These are phyloP conservation scores for Phoebastria nigripes DNA, from an alignment of 2,797 vertebrate species.

Conservation along the genomic window DNA sequence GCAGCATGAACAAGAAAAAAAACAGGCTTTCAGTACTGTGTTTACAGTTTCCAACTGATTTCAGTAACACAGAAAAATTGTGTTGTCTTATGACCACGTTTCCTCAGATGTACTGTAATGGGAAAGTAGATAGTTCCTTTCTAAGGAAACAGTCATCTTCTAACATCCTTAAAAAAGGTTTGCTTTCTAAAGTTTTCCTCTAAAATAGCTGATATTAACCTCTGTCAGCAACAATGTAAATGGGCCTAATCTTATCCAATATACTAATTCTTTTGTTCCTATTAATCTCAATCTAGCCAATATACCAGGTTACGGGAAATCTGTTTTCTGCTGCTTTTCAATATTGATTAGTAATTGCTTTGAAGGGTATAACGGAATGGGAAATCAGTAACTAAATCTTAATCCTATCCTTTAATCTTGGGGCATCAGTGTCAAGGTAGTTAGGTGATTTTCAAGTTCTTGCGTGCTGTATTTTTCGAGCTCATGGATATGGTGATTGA, in stretches of 20 bases:
- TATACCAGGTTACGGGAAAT: background rate
- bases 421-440: background rate
- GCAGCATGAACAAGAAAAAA: background rate
- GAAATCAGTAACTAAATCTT: conserved; percentile 2
- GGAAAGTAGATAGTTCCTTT: background rate
- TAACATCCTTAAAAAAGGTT: background rate
- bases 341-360: conserved; percentile 16
- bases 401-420: background rate
- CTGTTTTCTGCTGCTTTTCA: background rate
- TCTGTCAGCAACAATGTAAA: background rate
- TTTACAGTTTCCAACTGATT: background rate
- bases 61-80: background rate
- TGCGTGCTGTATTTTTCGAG: background rate
- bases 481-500: background rate
- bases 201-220: background rate
- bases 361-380: background rate
- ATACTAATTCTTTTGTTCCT: conserved; percentile 4
- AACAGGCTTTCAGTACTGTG: background rate
- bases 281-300: background rate
- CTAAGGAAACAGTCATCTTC: background rate
- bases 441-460: background rate
- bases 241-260: background rate
- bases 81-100: background rate
- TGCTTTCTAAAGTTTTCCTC: background rate
- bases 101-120: background rate